These are phyloP conservation scores for Drosophila birchii DNA, from an alignment of 2,888 invertebrate genomes.

Conservation along the genomic window DNA sequence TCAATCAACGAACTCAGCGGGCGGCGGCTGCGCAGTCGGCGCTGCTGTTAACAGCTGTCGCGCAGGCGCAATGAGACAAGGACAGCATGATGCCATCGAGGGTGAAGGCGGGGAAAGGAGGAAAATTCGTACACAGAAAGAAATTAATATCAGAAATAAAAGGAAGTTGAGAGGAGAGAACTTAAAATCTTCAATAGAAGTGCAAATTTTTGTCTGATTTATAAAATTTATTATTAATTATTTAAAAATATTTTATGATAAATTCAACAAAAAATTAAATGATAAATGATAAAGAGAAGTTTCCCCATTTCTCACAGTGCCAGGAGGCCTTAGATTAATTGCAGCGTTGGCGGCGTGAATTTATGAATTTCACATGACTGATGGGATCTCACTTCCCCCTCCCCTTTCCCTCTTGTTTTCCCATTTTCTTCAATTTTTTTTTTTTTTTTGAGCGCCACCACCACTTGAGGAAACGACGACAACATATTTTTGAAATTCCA, in stretches of 20 bases:
- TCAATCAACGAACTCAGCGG: constrained; percentile 80
- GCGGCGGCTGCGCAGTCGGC: constrained; percentile 61
- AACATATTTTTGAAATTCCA: constrained; percentile 25
- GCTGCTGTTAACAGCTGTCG: constrained; percentile 77
- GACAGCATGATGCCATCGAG: constrained; percentile 1
- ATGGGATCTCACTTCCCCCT: constrained; percentile 49
- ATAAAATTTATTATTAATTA: not conserved
- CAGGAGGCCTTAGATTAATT: constrained; percentile 65
- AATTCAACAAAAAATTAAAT: no score
- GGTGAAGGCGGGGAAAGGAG: not conserved
- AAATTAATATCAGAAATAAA: no score
- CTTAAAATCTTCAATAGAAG: no score
- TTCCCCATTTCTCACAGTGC: constrained; percentile 24
- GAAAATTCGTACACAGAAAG: not conserved
- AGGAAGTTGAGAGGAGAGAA: no score
- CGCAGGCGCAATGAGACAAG: constrained; percentile 57
- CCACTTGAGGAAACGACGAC: constrained; percentile 63
- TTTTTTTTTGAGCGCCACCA: constrained; percentile 66
- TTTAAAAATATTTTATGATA: no score
- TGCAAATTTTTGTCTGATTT: not conserved
- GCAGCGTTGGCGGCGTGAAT: constrained; percentile 70
- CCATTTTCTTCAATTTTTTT: constrained; percentile 2
- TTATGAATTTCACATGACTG: constrained; percentile 79
- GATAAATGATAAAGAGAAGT: no score
- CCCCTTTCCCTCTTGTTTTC: not conserved